Conservation (phyloP, 2,797 vertebrate genomes). For the Harpagifer antarcticus region DNA sequence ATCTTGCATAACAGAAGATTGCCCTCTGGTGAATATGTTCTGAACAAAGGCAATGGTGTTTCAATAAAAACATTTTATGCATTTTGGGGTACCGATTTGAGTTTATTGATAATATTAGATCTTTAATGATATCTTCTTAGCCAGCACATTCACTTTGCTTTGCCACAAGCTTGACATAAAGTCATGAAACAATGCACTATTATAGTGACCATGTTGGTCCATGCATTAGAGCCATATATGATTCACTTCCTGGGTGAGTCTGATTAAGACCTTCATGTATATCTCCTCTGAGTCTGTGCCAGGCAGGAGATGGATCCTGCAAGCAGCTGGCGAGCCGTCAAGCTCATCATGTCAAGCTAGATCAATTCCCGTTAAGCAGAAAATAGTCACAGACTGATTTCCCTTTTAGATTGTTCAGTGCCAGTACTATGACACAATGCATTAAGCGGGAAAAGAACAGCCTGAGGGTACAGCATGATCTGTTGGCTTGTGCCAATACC, state of each 20-base stretch:
- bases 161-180: conserved; percentile 7
- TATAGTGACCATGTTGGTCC: neutral
- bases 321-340: conserved; percentile 53
- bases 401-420: conserved; percentile 34
- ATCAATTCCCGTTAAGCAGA: conserved; percentile 39
- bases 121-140: conserved; percentile 1
- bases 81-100: neutral
- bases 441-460: conserved; percentile 37
- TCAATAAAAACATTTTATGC: conserved; percentile 21
- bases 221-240: conserved; percentile 12
- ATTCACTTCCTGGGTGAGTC: conserved; percentile 37
- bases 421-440: conserved; percentile 34
- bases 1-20: neutral
- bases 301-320: conserved; percentile 17
- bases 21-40: conserved; percentile 5
- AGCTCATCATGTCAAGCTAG: conserved; percentile 43
- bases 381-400: conserved; percentile 39
- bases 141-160: conserved; percentile 9
- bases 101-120: conserved; percentile 10
- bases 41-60: neutral
- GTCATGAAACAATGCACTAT: conserved; percentile 21
- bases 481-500: conserved; percentile 24
- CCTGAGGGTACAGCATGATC: conserved; percentile 19
- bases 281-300: conserved; percentile 31
- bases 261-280: conserved; percentile 41